Conservation (phyloP, 2,888 invertebrate genomes). For the Acrobasis suavella region DNA sequence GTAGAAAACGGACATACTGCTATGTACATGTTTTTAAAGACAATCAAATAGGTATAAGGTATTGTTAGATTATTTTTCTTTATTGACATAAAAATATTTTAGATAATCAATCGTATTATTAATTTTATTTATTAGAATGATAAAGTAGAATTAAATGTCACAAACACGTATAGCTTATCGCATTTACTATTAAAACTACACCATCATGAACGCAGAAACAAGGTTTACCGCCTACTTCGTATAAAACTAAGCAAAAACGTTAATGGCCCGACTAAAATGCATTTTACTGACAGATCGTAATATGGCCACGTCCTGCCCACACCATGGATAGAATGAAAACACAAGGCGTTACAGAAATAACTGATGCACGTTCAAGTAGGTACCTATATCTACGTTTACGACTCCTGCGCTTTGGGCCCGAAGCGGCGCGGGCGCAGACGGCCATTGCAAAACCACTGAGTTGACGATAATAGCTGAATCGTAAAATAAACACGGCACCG, state of each 20-base stretch:
- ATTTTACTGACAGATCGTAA: slow-evolving; percentile 15
- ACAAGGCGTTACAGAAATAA: slow-evolving; percentile 65
- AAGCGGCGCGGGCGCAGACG: slow-evolving; percentile 47
- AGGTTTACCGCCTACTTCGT: slow-evolving; percentile 5
- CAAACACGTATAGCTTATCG: not conserved
- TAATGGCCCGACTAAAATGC: slow-evolving; percentile 5
- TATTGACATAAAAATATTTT: too few species aligned
- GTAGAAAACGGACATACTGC: too few species aligned
- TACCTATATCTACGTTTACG: slow-evolving; percentile 67
- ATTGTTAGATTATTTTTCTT: too few species aligned
- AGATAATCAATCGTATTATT: too few species aligned
- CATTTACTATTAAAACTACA: slow-evolving; percentile 25
- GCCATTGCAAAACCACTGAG: slow-evolving; percentile 73
- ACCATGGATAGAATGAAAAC: slow-evolving; percentile 47
- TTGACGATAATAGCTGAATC: slow-evolving; percentile 76
- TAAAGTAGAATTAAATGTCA: not conserved
- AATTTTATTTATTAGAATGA: not conserved
- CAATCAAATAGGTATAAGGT: too few species aligned
- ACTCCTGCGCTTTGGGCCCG: slow-evolving; percentile 54
- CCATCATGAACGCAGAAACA: slow-evolving; percentile 8
- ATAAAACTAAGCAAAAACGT: slow-evolving; percentile 1
- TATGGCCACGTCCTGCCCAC: slow-evolving; percentile 30
- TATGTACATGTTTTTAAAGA: too few species aligned
- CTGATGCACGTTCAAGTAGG: slow-evolving; percentile 58
- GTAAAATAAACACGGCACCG: slow-evolving; percentile 74